Conservation (phyloP, 2,113 vertebrate genomes). For the Epinephelus moara region DNA sequence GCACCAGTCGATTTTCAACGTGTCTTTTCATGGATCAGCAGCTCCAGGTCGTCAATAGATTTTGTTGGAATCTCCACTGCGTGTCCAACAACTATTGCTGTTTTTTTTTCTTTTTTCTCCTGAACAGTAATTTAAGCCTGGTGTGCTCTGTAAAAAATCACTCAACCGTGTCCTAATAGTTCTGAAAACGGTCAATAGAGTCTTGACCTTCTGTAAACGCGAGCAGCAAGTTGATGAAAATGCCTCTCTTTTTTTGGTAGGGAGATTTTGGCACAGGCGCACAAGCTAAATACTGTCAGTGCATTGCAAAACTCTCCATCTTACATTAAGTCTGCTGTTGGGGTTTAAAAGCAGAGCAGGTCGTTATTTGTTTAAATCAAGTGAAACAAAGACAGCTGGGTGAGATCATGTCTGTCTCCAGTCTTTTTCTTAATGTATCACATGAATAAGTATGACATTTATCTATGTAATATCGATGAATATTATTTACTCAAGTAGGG, state of each 20-base stretch:
- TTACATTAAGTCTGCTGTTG: not conserved
- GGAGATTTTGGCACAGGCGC: not conserved
- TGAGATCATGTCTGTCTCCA: conserved; percentile 59
- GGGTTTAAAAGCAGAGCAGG: conserved; percentile 8
- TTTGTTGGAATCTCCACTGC: conserved; percentile 39
- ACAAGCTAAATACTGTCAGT: not conserved
- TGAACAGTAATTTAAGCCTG: conserved; percentile 25
- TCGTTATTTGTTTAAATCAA: conserved; percentile 37
- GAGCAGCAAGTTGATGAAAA: not conserved
- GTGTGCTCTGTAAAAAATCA: conserved; percentile 10
- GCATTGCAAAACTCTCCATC: conserved; percentile 8
- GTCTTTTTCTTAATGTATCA: not conserved
- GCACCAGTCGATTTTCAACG: conserved; percentile 39
- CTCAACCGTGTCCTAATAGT: not conserved
- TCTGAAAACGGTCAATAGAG: conserved; percentile 8
- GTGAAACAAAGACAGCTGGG: conserved; percentile 24
- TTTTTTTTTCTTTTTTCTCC: not conserved
- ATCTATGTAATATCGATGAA: no score
- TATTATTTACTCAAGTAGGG: no score
- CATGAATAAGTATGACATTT: not conserved
- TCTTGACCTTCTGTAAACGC: conserved; percentile 8
- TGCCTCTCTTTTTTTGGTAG: not conserved
- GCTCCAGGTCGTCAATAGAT: conserved; percentile 58
- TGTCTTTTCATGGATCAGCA: conserved; percentile 62
- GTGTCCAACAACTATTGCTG: conserved; percentile 23